Percentiles rank a stretch among this genome's conserved stretches.
Conservation (phyloP, 2,888 invertebrate genomes). For the Dynastes grantii region DNA sequence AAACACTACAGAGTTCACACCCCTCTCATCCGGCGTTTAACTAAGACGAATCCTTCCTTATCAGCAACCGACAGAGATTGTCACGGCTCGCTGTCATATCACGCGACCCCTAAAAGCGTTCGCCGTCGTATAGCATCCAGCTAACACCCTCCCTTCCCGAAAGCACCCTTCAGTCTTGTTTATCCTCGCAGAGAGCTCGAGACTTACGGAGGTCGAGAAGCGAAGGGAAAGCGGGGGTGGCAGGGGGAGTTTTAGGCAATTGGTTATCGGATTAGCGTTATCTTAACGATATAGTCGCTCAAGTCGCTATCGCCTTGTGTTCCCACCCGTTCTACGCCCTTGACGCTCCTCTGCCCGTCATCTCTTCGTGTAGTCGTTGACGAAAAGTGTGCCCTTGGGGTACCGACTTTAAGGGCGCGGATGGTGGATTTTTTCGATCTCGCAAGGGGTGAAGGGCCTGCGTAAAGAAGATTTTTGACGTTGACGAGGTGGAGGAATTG, state of each 20-base stretch:
- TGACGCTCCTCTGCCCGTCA: neutral
- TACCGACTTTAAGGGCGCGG: neutral
- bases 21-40: constrained; percentile 60
- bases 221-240: constrained; percentile 59
- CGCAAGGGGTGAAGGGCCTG: neutral
- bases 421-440: constrained; percentile 18
- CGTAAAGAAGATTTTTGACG: neutral
- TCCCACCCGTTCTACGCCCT: constrained; percentile 29
- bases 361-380: constrained; percentile 7
- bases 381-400: constrained; percentile 10
- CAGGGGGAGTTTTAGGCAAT: constrained; percentile 62
- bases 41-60: constrained; percentile 68
- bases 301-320: constrained; percentile 61
- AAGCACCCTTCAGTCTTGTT: constrained; percentile 63
- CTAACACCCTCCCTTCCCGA: too few relatives aligned
- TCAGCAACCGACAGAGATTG: constrained; percentile 70
- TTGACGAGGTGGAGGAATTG: neutral
- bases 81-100: constrained; percentile 69
- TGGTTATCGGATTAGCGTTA: constrained; percentile 72
- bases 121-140: constrained; percentile 54
- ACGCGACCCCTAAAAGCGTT: constrained; percentile 54
- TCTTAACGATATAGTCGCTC: constrained; percentile 71
- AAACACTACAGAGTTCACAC: constrained; percentile 41
- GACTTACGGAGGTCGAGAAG: neutral
- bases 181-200: constrained; percentile 58